Percentiles rank a stretch among this genome's conserved stretches.
These are phyloP conservation scores for Hippotragus niger DNA, from an alignment of 2,113 vertebrate genomes.

Conservation along the genomic window DNA sequence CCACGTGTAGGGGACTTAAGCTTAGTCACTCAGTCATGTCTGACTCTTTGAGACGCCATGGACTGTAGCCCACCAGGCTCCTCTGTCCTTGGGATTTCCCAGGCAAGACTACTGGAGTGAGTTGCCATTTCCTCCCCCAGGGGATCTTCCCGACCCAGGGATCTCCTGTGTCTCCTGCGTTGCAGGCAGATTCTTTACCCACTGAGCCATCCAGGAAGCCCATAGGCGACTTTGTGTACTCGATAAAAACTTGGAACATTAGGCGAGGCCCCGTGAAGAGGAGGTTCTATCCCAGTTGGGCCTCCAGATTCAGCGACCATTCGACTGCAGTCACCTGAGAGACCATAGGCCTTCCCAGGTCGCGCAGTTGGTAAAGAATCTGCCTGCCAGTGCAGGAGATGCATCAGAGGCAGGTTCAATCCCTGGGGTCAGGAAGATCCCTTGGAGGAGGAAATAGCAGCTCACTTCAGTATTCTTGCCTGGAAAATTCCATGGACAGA, in stretches of 20 bases:
- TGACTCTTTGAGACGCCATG: not conserved
- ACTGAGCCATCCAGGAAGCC: not conserved
- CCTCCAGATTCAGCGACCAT: not conserved
- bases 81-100: not conserved
- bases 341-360: not conserved
- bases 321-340: not conserved
- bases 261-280: not conserved
- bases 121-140: not conserved
- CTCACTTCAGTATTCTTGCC: not conserved
- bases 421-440: not conserved
- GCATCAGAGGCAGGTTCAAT: not conserved
- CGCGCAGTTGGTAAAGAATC: not conserved
- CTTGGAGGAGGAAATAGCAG: not conserved
- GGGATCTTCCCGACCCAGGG: not conserved
- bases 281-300: not conserved
- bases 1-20: not conserved
- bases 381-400: not conserved
- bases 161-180: not conserved
- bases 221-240: rapidly evolving
- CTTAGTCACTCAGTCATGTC: not conserved
- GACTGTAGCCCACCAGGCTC: not conserved
- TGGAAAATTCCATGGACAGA: not conserved
- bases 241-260: not conserved
- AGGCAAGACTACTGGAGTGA: not conserved
- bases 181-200: not conserved